Base-by-base conservation (phyloP, 2,888 invertebrate species). In the Drosophila meridionalis region DNA sequence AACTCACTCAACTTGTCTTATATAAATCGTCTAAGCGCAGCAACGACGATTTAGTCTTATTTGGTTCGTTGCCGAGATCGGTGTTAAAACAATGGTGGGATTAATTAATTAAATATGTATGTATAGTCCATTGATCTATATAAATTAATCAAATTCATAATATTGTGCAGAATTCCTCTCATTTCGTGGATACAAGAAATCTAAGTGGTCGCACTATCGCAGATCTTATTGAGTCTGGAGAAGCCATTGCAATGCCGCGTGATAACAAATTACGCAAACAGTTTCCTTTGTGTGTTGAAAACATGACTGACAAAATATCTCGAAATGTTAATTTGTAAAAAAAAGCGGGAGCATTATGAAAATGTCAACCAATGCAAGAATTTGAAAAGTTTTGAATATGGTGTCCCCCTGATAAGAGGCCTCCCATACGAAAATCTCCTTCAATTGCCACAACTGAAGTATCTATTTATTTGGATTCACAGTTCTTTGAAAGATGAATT, bases 241-340 rank as follows among this genome's bases (percentile, higher is more conserved):
- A 26, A 2, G 12, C 4, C 2, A 5, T 26, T 11, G 5, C 47
- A 47, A 6, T 7, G 3, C 28, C 47, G 1, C 47, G 28, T 7
- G 14, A 48, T 4, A 7, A 28, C 5, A 3, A 14, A 14, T 30
- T 48, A 30, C 47, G 47, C 1, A 30, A 2, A 14, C 6, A 7
- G 3, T 48, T 30, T 48, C 28, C 7, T 28, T 7, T 2, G 1
- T 47, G 7, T 28, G 47, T 2, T 28, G 6, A 28, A 4, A 5
- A 7, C 6, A 14, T 28, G 12, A 14, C 6, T 0, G 2, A 48
- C 20, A 43, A 9, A 9, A 20, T 0, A 2, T 0, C 0, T 0
- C 28, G 14, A 11, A 7, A 48, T 48, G 28, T 6, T 2, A 0
- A 3, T 48, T 14, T 0, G 0, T 1, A 0, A 30, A 7, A 30